These are phyloP conservation scores for Drosophila multiciliata DNA, from an alignment of 2,888 invertebrate genomes.

Conservation along the genomic window DNA sequence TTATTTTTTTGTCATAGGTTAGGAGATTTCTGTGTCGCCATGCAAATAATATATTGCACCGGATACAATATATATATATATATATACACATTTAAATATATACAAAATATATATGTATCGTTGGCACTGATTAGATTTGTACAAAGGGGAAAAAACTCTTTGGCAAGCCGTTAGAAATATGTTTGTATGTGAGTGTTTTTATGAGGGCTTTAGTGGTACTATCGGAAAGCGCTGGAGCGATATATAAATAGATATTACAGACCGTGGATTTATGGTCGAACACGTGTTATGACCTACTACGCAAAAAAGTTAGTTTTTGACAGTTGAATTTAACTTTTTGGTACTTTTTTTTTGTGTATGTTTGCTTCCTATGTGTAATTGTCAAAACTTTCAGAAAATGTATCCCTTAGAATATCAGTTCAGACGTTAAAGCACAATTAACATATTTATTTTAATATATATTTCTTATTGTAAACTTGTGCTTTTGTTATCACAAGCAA, in stretches of 20 bases:
- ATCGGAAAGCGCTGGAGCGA: slow-evolving; percentile 38
- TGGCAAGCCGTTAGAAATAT: slow-evolving; percentile 20
- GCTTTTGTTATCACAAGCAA: slow-evolving; percentile 19
- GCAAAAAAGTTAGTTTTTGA: slow-evolving; percentile 15
- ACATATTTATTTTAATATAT: background rate
- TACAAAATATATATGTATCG: slow-evolving; percentile 33
- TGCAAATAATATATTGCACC: slow-evolving; percentile 37
- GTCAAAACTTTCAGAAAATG: background rate
- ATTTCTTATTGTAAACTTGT: background rate
- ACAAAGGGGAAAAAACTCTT: slow-evolving; percentile 25
- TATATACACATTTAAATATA: background rate
- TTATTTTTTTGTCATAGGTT: slow-evolving; percentile 15
- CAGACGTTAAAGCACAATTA: background rate
- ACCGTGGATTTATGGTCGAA: slow-evolving; percentile 32
- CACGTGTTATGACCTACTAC: slow-evolving; percentile 42
- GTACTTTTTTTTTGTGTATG: background rate
- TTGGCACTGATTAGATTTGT: slow-evolving; percentile 50
- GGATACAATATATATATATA: slow-evolving; percentile 2
- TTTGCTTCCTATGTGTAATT: background rate
- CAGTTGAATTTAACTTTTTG: background rate
- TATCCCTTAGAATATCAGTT: background rate
- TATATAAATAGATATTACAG: slow-evolving; percentile 42
- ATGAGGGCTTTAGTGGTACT: slow-evolving; percentile 34
- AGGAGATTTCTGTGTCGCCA: slow-evolving; percentile 19
- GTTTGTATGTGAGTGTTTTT: slow-evolving; percentile 24